Conservation (phyloP, 2,113 vertebrate species). For the Nothobranchius kuhntae region DNA sequence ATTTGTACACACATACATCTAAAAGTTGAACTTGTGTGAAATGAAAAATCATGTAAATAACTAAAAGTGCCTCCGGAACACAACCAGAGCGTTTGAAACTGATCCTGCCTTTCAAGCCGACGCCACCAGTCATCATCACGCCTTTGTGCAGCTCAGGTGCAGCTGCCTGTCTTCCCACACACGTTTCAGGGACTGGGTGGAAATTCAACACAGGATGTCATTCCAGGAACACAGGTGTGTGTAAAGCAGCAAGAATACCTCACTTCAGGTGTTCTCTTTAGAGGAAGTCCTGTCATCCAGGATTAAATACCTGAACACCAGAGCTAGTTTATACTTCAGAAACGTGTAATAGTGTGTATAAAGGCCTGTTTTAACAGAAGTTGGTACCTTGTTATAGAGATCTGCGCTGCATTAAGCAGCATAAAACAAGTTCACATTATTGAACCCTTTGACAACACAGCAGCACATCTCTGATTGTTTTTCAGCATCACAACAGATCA, state of each 20-base stretch:
- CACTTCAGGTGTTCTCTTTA: conserved; percentile 32
- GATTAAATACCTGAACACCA: conserved; percentile 16
- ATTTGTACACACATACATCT: too few relatives aligned
- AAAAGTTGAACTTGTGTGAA: too few relatives aligned
- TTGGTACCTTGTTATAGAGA: too few relatives aligned
- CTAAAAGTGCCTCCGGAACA: neutral
- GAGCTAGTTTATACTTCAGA: too few relatives aligned
- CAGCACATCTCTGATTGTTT: conserved; percentile 65
- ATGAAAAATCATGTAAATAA: neutral
- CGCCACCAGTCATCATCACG: conserved; percentile 29
- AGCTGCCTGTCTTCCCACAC: conserved; percentile 61
- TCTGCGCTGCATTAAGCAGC: conserved; percentile 14
- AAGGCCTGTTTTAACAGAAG: too few relatives aligned
- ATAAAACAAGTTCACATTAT: conserved; percentile 40
- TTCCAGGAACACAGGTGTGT: conserved; percentile 35
- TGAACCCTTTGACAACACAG: conserved; percentile 52
- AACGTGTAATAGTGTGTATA: too few relatives aligned
- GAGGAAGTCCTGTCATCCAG: conserved; percentile 14
- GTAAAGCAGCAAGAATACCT: conserved; percentile 4
- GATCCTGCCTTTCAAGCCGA: conserved; percentile 47
- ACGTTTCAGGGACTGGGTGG: conserved; percentile 40
- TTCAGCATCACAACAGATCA: conserved; percentile 58
- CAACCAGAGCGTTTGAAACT: conserved; percentile 9
- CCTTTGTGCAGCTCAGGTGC: too few relatives aligned
- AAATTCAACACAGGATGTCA: conserved; percentile 47